Percentiles rank a stretch among this genome's conserved stretches.
phyloP scores from a whole-genome alignment of 2,113 vertebrate genomes.

The Sprattus sprattus region DNA sequence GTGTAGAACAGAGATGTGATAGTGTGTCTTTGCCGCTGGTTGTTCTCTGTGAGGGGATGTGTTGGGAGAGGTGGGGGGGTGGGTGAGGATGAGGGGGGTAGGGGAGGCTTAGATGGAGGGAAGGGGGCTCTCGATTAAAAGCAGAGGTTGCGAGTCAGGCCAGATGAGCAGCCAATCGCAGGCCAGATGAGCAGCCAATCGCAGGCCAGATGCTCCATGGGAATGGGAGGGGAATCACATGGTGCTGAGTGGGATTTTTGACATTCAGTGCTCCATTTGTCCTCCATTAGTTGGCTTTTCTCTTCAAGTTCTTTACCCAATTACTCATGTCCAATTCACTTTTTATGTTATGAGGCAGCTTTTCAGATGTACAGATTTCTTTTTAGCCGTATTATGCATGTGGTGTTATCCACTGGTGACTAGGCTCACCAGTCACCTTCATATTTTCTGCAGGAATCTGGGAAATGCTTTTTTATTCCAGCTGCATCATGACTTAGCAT shows the following conservation, averaged over 20 bases:
- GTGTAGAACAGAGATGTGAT: constrained; percentile 53
- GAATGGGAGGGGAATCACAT: constrained; percentile 76
- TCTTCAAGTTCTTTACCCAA: constrained; percentile 18
- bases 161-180: constrained; percentile 48
- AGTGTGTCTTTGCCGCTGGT: constrained; percentile 94
- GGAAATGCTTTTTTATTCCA: constrained; percentile 60
- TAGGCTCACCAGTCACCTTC: neutral
- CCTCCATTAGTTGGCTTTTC: constrained; percentile 26
- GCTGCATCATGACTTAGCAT: constrained; percentile 88
- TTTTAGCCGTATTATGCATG: constrained; percentile 16
- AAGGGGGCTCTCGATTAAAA: constrained; percentile 69
- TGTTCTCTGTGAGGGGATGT: constrained; percentile 85
- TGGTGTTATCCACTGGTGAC: neutral
- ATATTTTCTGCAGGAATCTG: constrained; percentile 30
- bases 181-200: constrained; percentile 86
- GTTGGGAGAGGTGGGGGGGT: constrained; percentile 66
- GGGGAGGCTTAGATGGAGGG: constrained; percentile 42
- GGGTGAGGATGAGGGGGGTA: constrained; percentile 39
- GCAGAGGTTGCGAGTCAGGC: constrained; percentile 87
- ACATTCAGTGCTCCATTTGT: constrained; percentile 16
- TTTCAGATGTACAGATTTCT: constrained; percentile 44
- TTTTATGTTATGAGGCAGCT: constrained; percentile 93
- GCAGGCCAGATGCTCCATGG: constrained; percentile 75
- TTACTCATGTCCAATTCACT: neutral
- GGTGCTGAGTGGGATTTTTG: constrained; percentile 44